phyloP scores from a whole-genome alignment of 1,140 invertebrate genomes.

The Vanessa tameamea region DNA sequence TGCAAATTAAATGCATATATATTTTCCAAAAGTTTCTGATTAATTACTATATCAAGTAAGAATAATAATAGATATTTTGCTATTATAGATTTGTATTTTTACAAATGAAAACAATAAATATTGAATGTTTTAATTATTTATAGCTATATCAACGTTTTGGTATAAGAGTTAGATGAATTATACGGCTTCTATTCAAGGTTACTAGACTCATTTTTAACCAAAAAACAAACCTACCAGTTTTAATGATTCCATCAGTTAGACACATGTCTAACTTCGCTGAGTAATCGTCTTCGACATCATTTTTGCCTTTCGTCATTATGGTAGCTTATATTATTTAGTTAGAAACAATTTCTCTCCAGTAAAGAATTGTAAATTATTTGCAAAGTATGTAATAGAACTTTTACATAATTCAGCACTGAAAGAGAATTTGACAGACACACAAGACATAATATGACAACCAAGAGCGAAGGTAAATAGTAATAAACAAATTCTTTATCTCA shows the following conservation, averaged over 20 bases:
- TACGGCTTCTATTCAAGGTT: too few species aligned
- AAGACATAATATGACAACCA: constrained; percentile 12
- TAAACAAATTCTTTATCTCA: too few species aligned
- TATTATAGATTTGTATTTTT: too few species aligned
- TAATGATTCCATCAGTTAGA: constrained; percentile 82
- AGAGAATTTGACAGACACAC: constrained; percentile 43
- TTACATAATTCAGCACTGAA: constrained; percentile 67
- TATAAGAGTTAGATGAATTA: too few species aligned
- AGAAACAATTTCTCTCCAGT: constrained; percentile 7
- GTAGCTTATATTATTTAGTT: constrained; percentile 15
- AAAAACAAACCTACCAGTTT: constrained; percentile 78
- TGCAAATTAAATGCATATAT: constrained; percentile 51
- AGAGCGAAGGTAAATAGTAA: too few species aligned
- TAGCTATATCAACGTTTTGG: too few species aligned
- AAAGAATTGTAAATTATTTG: constrained; percentile 28
- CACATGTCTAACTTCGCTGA: constrained; percentile 83
- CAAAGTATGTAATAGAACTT: constrained; percentile 42
- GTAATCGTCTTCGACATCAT: constrained; percentile 78
- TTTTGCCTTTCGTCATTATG: constrained; percentile 58
- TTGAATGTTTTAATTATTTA: too few species aligned
- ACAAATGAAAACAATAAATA: too few species aligned
- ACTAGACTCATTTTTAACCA: neutral
- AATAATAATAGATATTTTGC: too few species aligned
- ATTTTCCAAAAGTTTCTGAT: too few species aligned
- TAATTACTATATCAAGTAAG: neutral